These are phyloP conservation scores for Leptopilina clavipes DNA, from an alignment of 1,140 invertebrate species.

Conservation along the genomic window DNA sequence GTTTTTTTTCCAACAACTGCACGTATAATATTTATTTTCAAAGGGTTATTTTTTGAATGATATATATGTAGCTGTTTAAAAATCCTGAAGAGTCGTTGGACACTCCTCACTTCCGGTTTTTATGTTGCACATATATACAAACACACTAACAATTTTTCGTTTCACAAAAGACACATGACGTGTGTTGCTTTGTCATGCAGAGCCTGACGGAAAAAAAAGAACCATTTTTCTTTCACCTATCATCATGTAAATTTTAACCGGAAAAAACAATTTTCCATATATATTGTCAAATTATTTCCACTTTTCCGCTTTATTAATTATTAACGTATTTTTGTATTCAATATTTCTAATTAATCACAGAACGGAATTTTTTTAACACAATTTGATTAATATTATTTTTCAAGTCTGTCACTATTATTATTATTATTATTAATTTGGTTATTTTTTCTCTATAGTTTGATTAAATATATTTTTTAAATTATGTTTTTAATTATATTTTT, in stretches of 20 bases:
- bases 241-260: not conserved
- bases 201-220: not conserved
- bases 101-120: slow-evolving; percentile 28
- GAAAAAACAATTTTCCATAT: not conserved
- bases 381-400: too few relatives aligned
- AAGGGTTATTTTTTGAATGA: slow-evolving; percentile 1
- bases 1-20: not conserved
- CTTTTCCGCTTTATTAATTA: not conserved
- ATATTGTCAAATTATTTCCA: not conserved
- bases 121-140: not conserved
- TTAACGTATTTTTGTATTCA: too few relatives aligned
- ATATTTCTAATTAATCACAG: too few relatives aligned
- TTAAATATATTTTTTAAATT: too few relatives aligned
- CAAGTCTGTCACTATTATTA: too few relatives aligned
- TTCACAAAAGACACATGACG: slow-evolving; percentile 23
- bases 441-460: too few relatives aligned
- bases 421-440: too few relatives aligned
- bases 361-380: too few relatives aligned
- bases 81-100: slow-evolving; percentile 14
- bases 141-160: not conserved
- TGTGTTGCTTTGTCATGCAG: not conserved
- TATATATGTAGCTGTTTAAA: not conserved
- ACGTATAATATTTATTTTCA: not conserved
- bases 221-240: too few relatives aligned
- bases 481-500: too few relatives aligned